A percentile compares a stretch with the other conserved stretches of the same genome.
These are phyloP conservation scores for Crypturellus undulatus DNA, from an alignment of 2,113 vertebrate genomes.

Conservation along the genomic window DNA sequence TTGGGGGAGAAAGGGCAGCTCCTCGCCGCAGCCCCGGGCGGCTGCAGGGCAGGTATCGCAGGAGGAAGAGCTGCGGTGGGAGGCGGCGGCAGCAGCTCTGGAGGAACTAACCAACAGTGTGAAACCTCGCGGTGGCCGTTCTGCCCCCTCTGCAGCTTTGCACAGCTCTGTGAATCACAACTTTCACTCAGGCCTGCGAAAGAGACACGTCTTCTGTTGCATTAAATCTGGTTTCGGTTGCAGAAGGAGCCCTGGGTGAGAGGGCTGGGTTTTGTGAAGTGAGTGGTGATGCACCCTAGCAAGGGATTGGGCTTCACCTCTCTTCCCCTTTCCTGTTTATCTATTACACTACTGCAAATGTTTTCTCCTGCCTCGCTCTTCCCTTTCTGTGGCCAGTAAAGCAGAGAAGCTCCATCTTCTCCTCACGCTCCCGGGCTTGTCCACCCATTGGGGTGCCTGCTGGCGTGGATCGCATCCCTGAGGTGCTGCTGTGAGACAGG, in stretches of 20 bases:
- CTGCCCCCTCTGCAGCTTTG: neutral
- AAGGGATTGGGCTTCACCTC: neutral
- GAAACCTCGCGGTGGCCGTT: neutral
- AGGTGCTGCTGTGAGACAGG: too few species aligned
- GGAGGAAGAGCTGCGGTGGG: too few species aligned
- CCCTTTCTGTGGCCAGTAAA: neutral
- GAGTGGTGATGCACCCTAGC: neutral
- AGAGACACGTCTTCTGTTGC: neutral
- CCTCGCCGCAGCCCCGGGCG: too few species aligned
- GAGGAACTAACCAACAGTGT: conserved; percentile 12
- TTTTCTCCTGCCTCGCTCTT: neutral
- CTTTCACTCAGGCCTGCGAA: conserved; percentile 21
- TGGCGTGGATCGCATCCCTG: too few species aligned
- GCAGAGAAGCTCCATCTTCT: neutral
- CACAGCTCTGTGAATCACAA: conserved; percentile 12
- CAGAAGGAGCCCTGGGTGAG: neutral
- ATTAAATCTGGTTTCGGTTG: neutral
- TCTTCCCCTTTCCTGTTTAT: neutral
- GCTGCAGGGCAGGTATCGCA: too few species aligned
- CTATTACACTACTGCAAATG: neutral
- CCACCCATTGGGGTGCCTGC: neutral
- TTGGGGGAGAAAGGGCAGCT: too few species aligned
- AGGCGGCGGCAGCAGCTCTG: neutral
- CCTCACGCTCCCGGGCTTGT: neutral
- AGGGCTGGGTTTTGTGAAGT: neutral